Evolutionary conservation across 2,797 vertebrate species (phyloP).

Genomic region (Danio aesculapii): DNA sequence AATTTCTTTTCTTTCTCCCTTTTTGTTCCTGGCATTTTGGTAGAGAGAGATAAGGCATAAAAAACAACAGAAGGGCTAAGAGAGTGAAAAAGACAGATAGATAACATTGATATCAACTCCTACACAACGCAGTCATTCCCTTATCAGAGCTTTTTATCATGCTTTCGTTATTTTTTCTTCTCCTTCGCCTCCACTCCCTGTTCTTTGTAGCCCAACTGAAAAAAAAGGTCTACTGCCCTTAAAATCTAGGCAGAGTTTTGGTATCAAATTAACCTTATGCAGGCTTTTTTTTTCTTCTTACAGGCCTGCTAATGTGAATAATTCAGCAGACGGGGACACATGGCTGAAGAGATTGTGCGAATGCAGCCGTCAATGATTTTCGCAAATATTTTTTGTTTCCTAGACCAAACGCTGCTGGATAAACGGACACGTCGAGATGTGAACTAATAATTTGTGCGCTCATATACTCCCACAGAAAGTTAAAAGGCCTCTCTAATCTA

Average conservation of each 20-base stretch:
- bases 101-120: slow-evolving; percentile 94
- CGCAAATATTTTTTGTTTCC: slow-evolving; percentile 26
- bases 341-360: slow-evolving; percentile 10
- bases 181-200: slow-evolving; percentile 70
- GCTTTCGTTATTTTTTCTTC: slow-evolving; percentile 75
- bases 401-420: slow-evolving; percentile 21
- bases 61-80: slow-evolving; percentile 91
- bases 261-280: slow-evolving; percentile 76
- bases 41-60: slow-evolving; percentile 91
- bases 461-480: slow-evolving; percentile 69
- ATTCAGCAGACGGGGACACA: slow-evolving; percentile 44
- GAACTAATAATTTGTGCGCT: slow-evolving; percentile 77
- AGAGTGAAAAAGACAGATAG: slow-evolving; percentile 95
- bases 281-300: slow-evolving; percentile 49
- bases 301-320: slow-evolving; percentile 63
- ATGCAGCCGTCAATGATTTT: slow-evolving; percentile 35
- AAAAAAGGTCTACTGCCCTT: slow-evolving; percentile 75
- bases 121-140: slow-evolving; percentile 88
- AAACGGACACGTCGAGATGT: slow-evolving; percentile 37
- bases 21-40: slow-evolving; percentile 98
- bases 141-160: slow-evolving; percentile 94
- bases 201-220: slow-evolving; percentile 78
- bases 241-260: slow-evolving; percentile 78
- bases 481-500: slow-evolving; percentile 79
- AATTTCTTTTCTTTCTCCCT: slow-evolving; percentile 82